Base-by-base conservation (phyloP, 2,888 invertebrate species). In the Pachliopta kotzebuea region DNA sequence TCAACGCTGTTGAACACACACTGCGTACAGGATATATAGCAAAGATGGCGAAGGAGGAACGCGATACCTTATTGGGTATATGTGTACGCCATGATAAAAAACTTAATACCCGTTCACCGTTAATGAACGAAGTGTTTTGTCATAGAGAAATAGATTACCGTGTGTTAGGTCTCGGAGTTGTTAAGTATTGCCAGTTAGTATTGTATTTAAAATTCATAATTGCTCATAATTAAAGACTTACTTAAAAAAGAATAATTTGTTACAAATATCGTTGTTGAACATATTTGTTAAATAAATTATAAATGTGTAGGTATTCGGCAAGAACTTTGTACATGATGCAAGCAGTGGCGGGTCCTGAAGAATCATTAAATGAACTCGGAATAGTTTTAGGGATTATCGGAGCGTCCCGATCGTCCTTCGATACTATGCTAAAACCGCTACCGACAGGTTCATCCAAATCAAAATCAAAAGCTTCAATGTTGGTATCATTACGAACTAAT, bases 331-430 rank as follows among this genome's bases (percentile, higher is more conserved):
- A 92, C 72, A 79, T 95, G 74, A 84, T 92, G 79, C 83, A 86
- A 56, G 92, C 93, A 2, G 85, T 93, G 58, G 85, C 93, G 3
- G 92, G 90, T 0, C 85, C 92, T 0, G 95, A 95, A 78, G 93
- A 94, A 68, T 70, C 78, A 4, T 74, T 95, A 18, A 18, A 65
- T 4, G 74, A 85, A 23, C 68, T 84, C 20, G 84, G 88, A 2
- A 83, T 94, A 20, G 85, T 89, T 61, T 76, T 94, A 7, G 95
- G 95, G 1, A 92, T 95, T 62, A 79, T 95, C 57, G 95, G 95
- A 4, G 78, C 93, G 71, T 83, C 89, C 1, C 86, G 94, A 26
- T 76, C 85, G 11, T 75, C 84, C 56, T 94, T 94, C 70, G 94
- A 95, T 74, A 85, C 93, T 0, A 92, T 94, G 90, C 78, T 95